Conservation (phyloP, 2,888 invertebrate genomes). For the Cantharis flavilabris region DNA sequence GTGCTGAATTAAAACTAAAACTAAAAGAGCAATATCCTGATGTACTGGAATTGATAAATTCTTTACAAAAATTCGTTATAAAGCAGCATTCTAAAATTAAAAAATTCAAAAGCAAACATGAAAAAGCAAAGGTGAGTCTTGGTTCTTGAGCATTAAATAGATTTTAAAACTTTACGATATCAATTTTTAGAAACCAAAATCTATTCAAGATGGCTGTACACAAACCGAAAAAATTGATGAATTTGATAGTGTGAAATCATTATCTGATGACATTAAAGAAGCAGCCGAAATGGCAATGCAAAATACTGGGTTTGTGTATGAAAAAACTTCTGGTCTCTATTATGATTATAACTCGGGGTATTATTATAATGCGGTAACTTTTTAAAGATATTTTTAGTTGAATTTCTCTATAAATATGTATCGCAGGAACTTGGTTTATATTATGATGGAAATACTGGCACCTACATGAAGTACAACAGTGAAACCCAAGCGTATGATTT, state of each 20-base stretch:
- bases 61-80: not conserved
- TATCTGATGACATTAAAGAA: constrained; percentile 77
- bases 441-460: constrained; percentile 84
- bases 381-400: constrained; percentile 6
- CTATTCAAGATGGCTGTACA: not conserved
- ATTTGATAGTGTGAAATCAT: constrained; percentile 48
- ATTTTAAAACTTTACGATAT: not conserved
- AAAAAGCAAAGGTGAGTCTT: not conserved
- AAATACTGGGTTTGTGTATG: constrained; percentile 81
- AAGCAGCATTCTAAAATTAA: not conserved
- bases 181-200: not conserved
- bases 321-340: constrained; percentile 84
- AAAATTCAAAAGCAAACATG: not conserved
- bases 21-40: not conserved
- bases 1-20: not conserved
- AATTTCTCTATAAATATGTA: constrained; percentile 25
- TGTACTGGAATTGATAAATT: not conserved
- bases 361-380: constrained; percentile 84
- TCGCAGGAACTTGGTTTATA: constrained; percentile 82
- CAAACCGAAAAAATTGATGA: not conserved
- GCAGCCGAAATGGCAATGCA: constrained; percentile 76
- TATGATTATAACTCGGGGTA: constrained; percentile 88
- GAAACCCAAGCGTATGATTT: constrained; percentile 76
- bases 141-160: not conserved
- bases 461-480: constrained; percentile 82